These are phyloP conservation scores for Enteromius fasciolatus DNA, from an alignment of 2,797 vertebrate species.

Conservation along the genomic window DNA sequence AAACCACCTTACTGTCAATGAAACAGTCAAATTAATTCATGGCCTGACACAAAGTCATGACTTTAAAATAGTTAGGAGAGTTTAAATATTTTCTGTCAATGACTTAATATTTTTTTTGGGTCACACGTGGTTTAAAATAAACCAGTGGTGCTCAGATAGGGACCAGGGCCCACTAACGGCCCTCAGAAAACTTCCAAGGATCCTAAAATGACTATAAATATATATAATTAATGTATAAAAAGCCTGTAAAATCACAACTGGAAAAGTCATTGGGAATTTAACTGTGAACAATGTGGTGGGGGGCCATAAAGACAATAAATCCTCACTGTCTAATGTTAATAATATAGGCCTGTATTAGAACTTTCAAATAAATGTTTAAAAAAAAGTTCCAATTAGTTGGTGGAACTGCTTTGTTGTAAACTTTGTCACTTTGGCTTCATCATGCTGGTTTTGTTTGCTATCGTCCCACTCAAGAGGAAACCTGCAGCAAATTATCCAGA, in stretches of 20 bases:
- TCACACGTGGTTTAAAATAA: neutral
- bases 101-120: neutral
- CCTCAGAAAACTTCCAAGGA: neutral
- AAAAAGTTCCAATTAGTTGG: neutral
- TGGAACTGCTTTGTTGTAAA: neutral
- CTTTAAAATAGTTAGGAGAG: neutral
- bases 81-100: neutral
- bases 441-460: neutral
- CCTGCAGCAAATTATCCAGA: neutral
- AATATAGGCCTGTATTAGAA: neutral
- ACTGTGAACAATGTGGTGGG: neutral
- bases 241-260: neutral
- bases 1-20: neutral
- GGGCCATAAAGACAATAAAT: neutral
- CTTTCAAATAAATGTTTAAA: neutral
- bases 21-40: neutral
- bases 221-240: neutral
- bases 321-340: neutral
- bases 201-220: neutral
- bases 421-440: neutral
- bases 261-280: neutral
- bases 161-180: neutral
- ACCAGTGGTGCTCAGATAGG: neutral
- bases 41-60: neutral
- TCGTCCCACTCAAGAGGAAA: conserved; percentile 20